Conservation (phyloP, 2,888 invertebrate genomes). For the Spodoptera picta region DNA sequence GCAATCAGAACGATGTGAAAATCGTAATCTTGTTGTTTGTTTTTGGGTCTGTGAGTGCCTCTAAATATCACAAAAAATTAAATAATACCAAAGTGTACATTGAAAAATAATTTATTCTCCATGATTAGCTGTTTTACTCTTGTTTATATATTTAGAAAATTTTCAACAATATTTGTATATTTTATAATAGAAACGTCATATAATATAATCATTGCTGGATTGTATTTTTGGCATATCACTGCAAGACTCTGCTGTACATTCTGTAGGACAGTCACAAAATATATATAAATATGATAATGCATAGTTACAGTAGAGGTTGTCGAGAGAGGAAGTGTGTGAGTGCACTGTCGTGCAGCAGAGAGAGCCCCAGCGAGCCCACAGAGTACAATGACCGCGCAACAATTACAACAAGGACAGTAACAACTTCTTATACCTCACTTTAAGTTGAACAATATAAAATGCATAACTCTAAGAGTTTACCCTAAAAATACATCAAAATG, state of each 20-base stretch:
- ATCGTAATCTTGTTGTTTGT: not conserved
- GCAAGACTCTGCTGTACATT: constrained; percentile 77
- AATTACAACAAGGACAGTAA: constrained; percentile 78
- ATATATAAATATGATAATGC: constrained; percentile 70
- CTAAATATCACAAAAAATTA: constrained; percentile 60
- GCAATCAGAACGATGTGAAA: not conserved
- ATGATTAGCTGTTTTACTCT: constrained; percentile 84
- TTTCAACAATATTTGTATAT: constrained; percentile 88
- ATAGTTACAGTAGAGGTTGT: constrained; percentile 49
- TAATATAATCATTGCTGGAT: constrained; percentile 85
- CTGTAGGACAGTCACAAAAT: constrained; percentile 76
- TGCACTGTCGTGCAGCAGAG: constrained; percentile 39
- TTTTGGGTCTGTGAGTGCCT: constrained; percentile 17
- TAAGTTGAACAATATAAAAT: constrained; percentile 84
- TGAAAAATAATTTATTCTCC: constrained; percentile 88
- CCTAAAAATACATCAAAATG: constrained; percentile 87
- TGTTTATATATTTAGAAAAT: constrained; percentile 87
- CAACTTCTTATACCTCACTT: constrained; percentile 75
- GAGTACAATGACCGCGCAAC: constrained; percentile 70
- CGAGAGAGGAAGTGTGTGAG: constrained; percentile 40
- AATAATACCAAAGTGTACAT: constrained; percentile 79
- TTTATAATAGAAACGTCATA: constrained; percentile 85
- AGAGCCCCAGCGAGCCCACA: constrained; percentile 52
- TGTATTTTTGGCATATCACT: constrained; percentile 88
- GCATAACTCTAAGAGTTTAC: constrained; percentile 82